Conservation (phyloP, 2,113 vertebrate species). For the Tapirus terrestris region DNA sequence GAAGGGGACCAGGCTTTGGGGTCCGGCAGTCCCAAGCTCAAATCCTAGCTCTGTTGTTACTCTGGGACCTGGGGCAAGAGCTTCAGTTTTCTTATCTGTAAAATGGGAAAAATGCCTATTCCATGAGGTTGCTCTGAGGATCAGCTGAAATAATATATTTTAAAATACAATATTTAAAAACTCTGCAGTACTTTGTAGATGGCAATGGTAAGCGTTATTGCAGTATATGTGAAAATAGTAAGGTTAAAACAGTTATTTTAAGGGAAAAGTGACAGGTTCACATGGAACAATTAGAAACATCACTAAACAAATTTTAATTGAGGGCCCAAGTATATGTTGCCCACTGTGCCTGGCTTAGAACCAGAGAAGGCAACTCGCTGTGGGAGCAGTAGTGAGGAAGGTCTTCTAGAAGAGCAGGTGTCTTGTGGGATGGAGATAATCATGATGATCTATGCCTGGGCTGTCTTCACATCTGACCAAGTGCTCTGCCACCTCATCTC, state of each 20-base stretch:
- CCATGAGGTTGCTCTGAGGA: neutral
- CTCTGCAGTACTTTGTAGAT: neutral
- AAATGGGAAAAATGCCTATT: neutral
- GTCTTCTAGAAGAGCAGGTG: neutral
- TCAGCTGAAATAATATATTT: conserved; percentile 29
- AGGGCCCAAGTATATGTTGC: neutral
- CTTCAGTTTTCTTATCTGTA: conserved; percentile 31
- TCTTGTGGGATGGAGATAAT: neutral
- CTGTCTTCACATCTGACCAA: neutral
- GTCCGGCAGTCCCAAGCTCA: neutral
- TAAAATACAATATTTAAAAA: conserved; percentile 13
- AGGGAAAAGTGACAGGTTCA: neutral
- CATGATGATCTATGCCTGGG: neutral
- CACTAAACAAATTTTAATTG: neutral
- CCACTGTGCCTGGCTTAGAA: neutral
- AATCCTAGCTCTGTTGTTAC: neutral
- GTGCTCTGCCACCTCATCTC: neutral
- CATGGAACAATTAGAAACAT: neutral
- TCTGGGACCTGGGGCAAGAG: neutral
- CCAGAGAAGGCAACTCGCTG: neutral
- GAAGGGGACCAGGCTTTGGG: neutral
- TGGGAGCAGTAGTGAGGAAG: neutral
- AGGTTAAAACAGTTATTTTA: neutral
- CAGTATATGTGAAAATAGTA: neutral
- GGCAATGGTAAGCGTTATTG: neutral